A percentile compares a stretch with the other conserved stretches of the same genome.
phyloP scores from a whole-genome alignment of 2,113 vertebrate genomes.

The Myiozetetes cayanensis region DNA sequence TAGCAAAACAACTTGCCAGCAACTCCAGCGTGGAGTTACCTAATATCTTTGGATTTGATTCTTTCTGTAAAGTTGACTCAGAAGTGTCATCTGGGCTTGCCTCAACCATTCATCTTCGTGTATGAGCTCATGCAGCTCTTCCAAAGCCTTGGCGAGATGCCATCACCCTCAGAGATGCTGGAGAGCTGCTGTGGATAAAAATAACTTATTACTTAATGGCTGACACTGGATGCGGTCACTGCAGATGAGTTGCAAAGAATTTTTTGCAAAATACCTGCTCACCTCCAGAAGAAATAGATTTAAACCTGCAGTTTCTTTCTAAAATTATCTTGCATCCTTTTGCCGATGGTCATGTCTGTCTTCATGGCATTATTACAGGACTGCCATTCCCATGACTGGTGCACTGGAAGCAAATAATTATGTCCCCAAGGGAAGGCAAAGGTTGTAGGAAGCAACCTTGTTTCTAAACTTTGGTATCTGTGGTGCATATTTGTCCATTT shows the following conservation, averaged over 20 bases:
- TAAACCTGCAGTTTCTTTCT: background rate
- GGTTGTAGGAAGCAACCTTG: background rate
- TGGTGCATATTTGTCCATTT: background rate
- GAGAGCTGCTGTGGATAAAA: constrained; percentile 33
- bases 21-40: background rate
- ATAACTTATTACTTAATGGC: constrained; percentile 14
- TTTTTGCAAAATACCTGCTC: background rate
- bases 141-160: background rate
- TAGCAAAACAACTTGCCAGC: background rate
- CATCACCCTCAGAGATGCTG: constrained; percentile 16
- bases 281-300: background rate
- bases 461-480: background rate
- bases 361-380: background rate
- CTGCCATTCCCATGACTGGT: background rate
- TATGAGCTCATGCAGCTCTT: background rate
- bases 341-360: background rate
- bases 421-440: background rate
- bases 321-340: background rate
- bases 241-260: background rate
- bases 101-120: constrained; percentile 10
- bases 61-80: background rate
- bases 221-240: background rate
- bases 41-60: background rate
- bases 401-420: background rate
- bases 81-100: background rate